Evolutionary conservation across 2,888 invertebrate genomes (phyloP).

Genomic region (Agrochola lota): DNA sequence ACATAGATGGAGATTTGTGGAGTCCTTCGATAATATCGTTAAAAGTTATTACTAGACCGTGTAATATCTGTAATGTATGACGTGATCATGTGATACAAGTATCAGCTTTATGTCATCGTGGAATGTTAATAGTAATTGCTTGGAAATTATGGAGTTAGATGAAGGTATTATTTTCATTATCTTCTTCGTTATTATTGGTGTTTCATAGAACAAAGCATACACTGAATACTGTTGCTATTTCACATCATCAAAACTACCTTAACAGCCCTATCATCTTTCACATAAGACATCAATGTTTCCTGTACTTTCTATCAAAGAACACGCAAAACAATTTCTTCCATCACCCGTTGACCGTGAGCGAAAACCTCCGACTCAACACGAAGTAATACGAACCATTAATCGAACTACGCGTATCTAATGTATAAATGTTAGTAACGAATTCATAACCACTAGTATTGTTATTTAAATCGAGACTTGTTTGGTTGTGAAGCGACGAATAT

Average conservation of each 20-base stretch:
- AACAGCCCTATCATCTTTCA: not conserved
- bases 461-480: conserved; percentile 69
- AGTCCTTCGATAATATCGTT: conserved; percentile 70
- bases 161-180: conserved; percentile 10
- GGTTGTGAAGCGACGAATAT: conserved; percentile 72
- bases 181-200: not conserved
- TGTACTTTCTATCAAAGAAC: not conserved
- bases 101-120: conserved; percentile 39
- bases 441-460: conserved; percentile 76
- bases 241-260: too few species aligned
- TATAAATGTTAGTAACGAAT: conserved; percentile 76
- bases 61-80: conserved; percentile 53
- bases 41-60: conserved; percentile 66
- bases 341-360: conserved; percentile 31
- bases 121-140: conserved; percentile 42
- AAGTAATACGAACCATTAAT: conserved; percentile 38
- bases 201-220: not conserved
- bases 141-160: conserved; percentile 14
- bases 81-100: conserved; percentile 38
- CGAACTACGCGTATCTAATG: conserved; percentile 72
- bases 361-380: conserved; percentile 39
- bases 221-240: not conserved
- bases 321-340: conserved; percentile 2
- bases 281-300: conserved; percentile 2
- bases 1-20: conserved; percentile 76